These are phyloP conservation scores for Yponomeuta evonymella DNA, from an alignment of 2,888 invertebrate species.

Conservation along the genomic window DNA sequence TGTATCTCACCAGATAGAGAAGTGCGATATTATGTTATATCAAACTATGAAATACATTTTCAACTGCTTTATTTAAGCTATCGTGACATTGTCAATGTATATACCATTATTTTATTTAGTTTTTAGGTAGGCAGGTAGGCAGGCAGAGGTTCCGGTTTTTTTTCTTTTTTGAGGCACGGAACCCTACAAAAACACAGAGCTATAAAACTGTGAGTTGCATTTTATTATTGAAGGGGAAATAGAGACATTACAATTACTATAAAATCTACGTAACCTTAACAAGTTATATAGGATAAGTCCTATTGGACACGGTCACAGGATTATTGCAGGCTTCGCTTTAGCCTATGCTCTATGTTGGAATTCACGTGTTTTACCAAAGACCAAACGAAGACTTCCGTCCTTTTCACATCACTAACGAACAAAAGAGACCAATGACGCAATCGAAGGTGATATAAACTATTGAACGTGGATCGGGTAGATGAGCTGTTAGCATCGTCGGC, in stretches of 20 bases:
- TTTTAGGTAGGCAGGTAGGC: too few species aligned
- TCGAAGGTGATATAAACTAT: neutral
- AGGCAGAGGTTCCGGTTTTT: too few species aligned
- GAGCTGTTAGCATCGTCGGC: neutral
- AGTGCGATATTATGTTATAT: too few species aligned
- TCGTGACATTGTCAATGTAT: too few species aligned
- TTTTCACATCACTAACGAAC: neutral
- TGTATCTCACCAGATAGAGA: too few species aligned
- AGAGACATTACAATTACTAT: neutral
- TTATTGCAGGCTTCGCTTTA: neutral
- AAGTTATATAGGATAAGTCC: neutral
- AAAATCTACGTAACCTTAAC: neutral
- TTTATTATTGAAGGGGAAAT: neutral
- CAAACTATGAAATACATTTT: too few species aligned
- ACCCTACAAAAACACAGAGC: too few species aligned
- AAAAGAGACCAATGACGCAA: neutral
- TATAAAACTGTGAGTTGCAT: too few species aligned
- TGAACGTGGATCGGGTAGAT: neutral
- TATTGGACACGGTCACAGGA: neutral
- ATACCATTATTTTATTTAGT: too few species aligned
- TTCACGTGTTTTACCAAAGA: too few species aligned
- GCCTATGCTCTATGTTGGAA: neutral
- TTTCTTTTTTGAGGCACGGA: too few species aligned
- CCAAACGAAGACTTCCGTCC: neutral
- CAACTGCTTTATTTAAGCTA: too few species aligned